phyloP scores from a whole-genome alignment of 1,140 invertebrate genomes.

The Cryptotermes secundus region DNA sequence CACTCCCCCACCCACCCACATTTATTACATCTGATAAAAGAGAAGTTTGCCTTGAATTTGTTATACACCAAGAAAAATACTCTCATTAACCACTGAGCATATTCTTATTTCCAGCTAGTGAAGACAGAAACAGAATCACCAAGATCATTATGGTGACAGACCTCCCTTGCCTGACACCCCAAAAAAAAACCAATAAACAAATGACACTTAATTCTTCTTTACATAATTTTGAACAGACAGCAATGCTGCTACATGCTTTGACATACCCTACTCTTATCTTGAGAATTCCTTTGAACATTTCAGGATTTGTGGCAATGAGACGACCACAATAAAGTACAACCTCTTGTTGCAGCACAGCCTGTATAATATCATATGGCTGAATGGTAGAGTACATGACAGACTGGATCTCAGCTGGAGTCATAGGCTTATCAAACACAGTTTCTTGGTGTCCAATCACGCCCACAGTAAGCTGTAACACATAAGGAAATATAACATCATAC shows the following conservation, averaged over 20 bases:
- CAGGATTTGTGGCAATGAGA: conserved; percentile 86
- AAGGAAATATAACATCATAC: neutral
- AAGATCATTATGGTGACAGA: too few relatives aligned
- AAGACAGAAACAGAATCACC: too few relatives aligned
- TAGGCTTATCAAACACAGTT: conserved; percentile 94
- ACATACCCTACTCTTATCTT: conserved; percentile 89
- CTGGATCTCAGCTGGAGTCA: conserved; percentile 91
- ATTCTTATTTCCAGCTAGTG: too few relatives aligned
- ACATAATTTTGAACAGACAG: too few relatives aligned
- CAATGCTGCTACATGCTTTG: neutral
- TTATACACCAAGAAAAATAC: too few relatives aligned
- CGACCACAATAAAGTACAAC: conserved; percentile 92
- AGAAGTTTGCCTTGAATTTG: too few relatives aligned
- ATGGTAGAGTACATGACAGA: conserved; percentile 82
- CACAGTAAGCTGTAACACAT: conserved; percentile 75
- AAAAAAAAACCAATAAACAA: too few relatives aligned
- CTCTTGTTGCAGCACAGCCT: conserved; percentile 97
- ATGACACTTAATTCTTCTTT: too few relatives aligned
- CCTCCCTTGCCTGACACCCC: too few relatives aligned
- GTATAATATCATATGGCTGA: conserved; percentile 85
- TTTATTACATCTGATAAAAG: too few relatives aligned
- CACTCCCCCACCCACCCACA: too few relatives aligned
- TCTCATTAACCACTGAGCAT: too few relatives aligned
- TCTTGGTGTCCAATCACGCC: conserved; percentile 93
- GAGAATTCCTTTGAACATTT: conserved; percentile 92